Base-by-base conservation (phyloP, 2,888 invertebrate species). In the Drosophila macrospina region DNA sequence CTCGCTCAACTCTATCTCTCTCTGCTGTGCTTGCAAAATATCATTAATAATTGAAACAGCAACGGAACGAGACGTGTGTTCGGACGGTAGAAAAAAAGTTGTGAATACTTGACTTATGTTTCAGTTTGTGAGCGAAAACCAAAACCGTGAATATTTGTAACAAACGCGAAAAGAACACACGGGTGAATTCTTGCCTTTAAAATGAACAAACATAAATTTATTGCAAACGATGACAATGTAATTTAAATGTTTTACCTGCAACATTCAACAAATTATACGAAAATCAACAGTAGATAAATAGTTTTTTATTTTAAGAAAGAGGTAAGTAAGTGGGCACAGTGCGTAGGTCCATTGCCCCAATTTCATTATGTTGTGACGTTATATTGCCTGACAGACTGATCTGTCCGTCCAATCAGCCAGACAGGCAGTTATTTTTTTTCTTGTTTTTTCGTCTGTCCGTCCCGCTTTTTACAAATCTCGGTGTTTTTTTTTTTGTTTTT, bases 151-250 rank as follows among this genome's bases (percentile, higher is more conserved):
- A 28, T 15, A 54, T 16, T 11, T 16, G 13, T 34, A 50, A 16
- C 39, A 37, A 24, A 50, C 45, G 30, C 34, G 11, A 24, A 56
- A 42, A 34, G 52, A 54, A 51, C 55, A 50, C 42, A 36, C 24
- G 16, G 24, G 55, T 42, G 54, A 44, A 57, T 24, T 52, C 47
- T 56, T 56, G 69, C 64, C 65, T 51, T 60, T 52, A 55, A 69
- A 84, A 78, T 79, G 86, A 68, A 82, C 83, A 83, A 74, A 82
- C 76, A 75, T 64, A 76, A 77, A 71, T 67, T 62, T 54, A 84
- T 78, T 84, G 81, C 72, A 61, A 66, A 63, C 65, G 63, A 59
- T 52, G 80, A 67, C 70, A 74, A 74, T 74, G 55, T 67, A 60
- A 71, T 74, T 66, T 76, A 54, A 71, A 54, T 61, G 61, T 61